Conservation (phyloP, 2,888 invertebrate species). For the Aleiodes testaceus region DNA sequence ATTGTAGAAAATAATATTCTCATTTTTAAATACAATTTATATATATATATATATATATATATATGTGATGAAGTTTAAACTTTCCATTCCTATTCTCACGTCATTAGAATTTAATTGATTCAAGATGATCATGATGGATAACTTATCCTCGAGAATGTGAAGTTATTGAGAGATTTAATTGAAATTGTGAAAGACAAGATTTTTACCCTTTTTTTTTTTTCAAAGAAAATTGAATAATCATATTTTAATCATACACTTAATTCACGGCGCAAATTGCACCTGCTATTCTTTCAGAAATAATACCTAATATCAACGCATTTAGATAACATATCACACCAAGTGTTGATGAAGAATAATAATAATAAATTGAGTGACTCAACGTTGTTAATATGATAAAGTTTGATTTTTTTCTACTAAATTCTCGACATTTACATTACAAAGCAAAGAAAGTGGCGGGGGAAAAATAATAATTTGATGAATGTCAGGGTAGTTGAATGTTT, state of each 20-base stretch:
- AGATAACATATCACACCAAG: constrained; percentile 7
- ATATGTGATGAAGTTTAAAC: not conserved
- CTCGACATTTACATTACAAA: not conserved
- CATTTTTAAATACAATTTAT: constrained; percentile 2
- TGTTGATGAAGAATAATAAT: constrained; percentile 16
- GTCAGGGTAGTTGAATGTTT: constrained; percentile 22
- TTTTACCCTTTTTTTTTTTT: not conserved
- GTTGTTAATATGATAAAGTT: constrained; percentile 33
- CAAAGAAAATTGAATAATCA: too few relatives aligned
- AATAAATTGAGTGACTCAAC: constrained; percentile 36
- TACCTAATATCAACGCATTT: not conserved
- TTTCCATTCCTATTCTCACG: constrained; percentile 22
- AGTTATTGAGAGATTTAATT: too few relatives aligned
- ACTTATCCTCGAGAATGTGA: too few relatives aligned
- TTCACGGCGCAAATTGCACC: not conserved
- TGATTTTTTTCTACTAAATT: too few relatives aligned
- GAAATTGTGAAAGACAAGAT: too few relatives aligned
- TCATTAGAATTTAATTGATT: constrained; percentile 9
- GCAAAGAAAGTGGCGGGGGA: not conserved
- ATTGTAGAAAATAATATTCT: not conserved
- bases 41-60: not conserved
- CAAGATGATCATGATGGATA: too few relatives aligned
- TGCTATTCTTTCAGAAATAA: not conserved
- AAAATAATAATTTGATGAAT: constrained; percentile 37
- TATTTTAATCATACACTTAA: not conserved